Base-by-base conservation (phyloP, 2,113 vertebrate species). In the Taxidea taxus region DNA sequence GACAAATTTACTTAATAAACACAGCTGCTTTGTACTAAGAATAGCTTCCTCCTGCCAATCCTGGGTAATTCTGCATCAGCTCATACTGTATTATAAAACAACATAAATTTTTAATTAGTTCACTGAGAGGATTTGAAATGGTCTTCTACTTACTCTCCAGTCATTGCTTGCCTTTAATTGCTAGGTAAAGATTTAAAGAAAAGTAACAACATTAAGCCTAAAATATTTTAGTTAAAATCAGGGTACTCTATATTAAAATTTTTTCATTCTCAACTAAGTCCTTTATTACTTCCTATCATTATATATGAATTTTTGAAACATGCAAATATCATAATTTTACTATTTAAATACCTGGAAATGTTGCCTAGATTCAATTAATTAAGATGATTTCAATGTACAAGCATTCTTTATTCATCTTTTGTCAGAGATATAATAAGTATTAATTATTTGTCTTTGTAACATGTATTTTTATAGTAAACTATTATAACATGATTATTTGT, bases 31-130 rank as follows among this genome's bases (percentile, higher is more conserved):
- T 98, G 82, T 98, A 91, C 98, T 98, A 98, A 98, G 95, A 99
- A 98, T 98, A 98, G 97, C 96, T 89, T 98, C 47, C 60, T 97
- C 94, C 87, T 98, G 97, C 96, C 97, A 98, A 96, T 97, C 87
- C 82, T 56, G 97, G 95, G 94, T 93, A 98, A 98, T 96, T 95
- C 97, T 98, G 91, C 96, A 98, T 98, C 98, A 98, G 98, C 95
- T 98, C 97, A 98, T 97, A 97, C 87, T 97, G 77, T 98, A 98
- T 98, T 98, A 98, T 98, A 98, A 99, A 98, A 98, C 94, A 98
- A 64, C 96, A 99, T 99, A 94, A 98, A 99, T 98, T 98, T 99
- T 99, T 99, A 97, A 99, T 99, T 98, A 99, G 98, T 96, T 97
- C 94, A 97, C 91, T 98, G 97, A 98, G 98, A 98, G 98, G 97